phyloP scores from a whole-genome alignment of 23 tunicate genomes.

The Ciona savignyi region DNA sequence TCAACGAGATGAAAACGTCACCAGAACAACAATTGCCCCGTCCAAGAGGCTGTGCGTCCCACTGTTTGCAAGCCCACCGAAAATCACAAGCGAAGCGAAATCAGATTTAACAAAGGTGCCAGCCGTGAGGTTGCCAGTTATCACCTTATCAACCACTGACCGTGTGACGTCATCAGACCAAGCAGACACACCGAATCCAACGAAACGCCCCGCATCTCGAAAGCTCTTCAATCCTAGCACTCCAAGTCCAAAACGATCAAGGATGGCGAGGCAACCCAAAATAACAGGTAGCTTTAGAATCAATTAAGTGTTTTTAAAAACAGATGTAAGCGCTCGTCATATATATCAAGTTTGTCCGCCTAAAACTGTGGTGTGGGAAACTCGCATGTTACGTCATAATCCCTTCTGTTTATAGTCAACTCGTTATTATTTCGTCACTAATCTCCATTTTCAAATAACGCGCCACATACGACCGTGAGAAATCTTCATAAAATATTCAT shows the following conservation, averaged over 20 bases:
- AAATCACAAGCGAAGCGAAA: background rate
- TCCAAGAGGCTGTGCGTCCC: background rate
- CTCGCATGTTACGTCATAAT: background rate
- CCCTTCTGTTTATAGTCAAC: background rate
- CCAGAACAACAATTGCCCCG: background rate
- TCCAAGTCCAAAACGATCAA: background rate
- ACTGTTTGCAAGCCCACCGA: background rate
- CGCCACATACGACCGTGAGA: background rate
- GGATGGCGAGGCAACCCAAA: background rate
- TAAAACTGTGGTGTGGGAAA: background rate
- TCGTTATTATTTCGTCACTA: too few relatives aligned
- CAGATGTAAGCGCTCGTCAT: background rate
- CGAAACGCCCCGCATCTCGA: background rate
- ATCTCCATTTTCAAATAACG: background rate
- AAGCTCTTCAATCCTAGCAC: background rate
- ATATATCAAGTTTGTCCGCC: background rate
- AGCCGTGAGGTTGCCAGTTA: background rate
- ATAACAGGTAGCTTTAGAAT: background rate
- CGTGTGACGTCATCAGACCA: background rate
- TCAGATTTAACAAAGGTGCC: background rate
- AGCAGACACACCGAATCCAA: background rate
- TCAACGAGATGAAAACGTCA: constrained; percentile 7
- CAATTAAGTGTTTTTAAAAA: background rate
- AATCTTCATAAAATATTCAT: background rate
- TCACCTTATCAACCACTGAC: background rate